A percentile compares a stretch with the other conserved stretches of the same genome.
Evolutionary conservation across 2,797 vertebrate species (phyloP).

Genomic region (Labeo calbasu): DNA sequence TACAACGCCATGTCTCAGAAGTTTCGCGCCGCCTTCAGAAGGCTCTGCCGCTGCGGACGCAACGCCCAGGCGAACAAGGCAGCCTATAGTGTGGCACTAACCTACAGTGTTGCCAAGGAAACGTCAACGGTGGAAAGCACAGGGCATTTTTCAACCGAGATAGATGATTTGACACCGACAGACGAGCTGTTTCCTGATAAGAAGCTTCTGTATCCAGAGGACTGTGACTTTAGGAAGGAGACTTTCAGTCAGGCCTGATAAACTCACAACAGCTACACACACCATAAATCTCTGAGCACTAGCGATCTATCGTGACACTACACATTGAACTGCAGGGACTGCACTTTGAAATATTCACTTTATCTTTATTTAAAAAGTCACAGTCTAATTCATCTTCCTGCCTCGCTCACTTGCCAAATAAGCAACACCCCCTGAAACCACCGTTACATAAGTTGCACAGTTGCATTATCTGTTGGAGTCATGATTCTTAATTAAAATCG

Average conservation of each 20-base stretch:
- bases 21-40: conserved; percentile 92
- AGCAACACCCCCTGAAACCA: not conserved
- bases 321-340: conserved; percentile 1
- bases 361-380: not conserved
- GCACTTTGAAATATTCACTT: not conserved
- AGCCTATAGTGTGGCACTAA: conserved; percentile 83
- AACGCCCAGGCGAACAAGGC: conserved; percentile 77
- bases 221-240: conserved; percentile 77
- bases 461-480: not conserved
- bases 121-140: conserved; percentile 81
- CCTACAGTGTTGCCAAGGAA: conserved; percentile 89
- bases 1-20: conserved; percentile 99
- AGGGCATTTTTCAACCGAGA: conserved; percentile 88
- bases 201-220: conserved; percentile 78
- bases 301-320: not conserved
- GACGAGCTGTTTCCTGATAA: conserved; percentile 80
- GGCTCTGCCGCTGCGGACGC: conserved; percentile 87
- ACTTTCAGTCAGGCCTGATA: conserved; percentile 69
- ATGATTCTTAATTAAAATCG: conserved; percentile 8
- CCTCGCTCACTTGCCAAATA: not conserved
- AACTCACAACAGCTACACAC: not conserved
- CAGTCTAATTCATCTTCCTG: not conserved
- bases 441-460: not conserved
- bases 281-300: not conserved
- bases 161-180: conserved; percentile 86